phyloP scores from a whole-genome alignment of 2,888 invertebrate species.

The Coenonympha arcania region DNA sequence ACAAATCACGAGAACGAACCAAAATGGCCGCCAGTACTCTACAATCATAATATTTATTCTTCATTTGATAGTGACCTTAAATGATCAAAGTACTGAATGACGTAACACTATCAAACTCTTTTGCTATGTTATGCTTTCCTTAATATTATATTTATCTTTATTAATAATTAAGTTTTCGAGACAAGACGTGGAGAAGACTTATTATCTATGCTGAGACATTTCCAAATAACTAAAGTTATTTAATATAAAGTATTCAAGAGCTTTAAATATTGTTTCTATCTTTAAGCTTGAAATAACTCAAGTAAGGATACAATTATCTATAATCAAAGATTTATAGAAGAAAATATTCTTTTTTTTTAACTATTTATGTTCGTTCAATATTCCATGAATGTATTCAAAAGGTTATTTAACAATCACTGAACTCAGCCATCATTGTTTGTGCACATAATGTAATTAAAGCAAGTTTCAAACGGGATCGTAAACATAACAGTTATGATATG shows the following conservation, averaged over 20 bases:
- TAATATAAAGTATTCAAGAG: conserved; percentile 44
- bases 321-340: conserved; percentile 9
- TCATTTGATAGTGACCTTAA: conserved; percentile 71
- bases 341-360: conserved; percentile 6
- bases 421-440: conserved; percentile 26
- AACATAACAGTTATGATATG: conserved; percentile 50
- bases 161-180: conserved; percentile 36
- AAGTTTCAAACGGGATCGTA: conserved; percentile 40
- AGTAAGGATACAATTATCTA: conserved; percentile 10
- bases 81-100: conserved; percentile 71
- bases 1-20: conserved; percentile 71
- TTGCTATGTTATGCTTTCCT: conserved; percentile 47
- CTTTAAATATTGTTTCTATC: conserved; percentile 40
- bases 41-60: conserved; percentile 75
- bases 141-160: conserved; percentile 36
- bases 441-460: conserved; percentile 20
- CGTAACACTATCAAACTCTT: conserved; percentile 58
- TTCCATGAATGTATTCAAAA: background rate
- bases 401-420: conserved; percentile 11
- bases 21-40: conserved; percentile 72
- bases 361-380: conserved; percentile 11
- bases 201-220: conserved; percentile 46
- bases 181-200: too few relatives aligned
- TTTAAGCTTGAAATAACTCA: conserved; percentile 16
- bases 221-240: conserved; percentile 40